Evolutionary conservation across 2,113 vertebrate species (phyloP).

Genomic region (Silurus asotus): DNA sequence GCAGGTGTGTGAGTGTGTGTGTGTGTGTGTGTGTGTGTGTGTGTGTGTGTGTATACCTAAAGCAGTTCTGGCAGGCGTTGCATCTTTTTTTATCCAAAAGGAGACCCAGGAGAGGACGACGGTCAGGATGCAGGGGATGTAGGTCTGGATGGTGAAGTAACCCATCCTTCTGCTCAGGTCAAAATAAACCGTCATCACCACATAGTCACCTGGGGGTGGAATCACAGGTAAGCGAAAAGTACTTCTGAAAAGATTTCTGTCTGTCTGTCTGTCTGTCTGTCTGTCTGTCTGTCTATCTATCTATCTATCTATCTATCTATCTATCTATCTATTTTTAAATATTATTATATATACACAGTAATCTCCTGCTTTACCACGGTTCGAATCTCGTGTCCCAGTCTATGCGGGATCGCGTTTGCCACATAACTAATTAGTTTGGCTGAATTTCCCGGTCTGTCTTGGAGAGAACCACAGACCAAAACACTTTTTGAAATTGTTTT

Average conservation of each 20-base stretch:
- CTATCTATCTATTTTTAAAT: too few relatives aligned
- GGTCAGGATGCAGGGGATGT: slow-evolving; percentile 95
- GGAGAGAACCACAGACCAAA: too few relatives aligned
- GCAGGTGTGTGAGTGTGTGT: background rate
- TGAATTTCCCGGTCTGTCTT: too few relatives aligned
- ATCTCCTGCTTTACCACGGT: too few relatives aligned
- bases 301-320: too few relatives aligned
- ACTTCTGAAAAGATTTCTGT: background rate
- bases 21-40: slow-evolving; percentile 22
- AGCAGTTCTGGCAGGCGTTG: slow-evolving; percentile 93
- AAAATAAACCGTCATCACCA: slow-evolving; percentile 96
- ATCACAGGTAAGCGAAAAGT: background rate
- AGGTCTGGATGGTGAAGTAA: slow-evolving; percentile 97
- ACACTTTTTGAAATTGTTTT: too few relatives aligned
- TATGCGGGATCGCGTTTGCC: too few relatives aligned
- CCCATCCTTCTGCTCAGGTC: slow-evolving; percentile 95
- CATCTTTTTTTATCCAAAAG: slow-evolving; percentile 98
- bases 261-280: too few relatives aligned
- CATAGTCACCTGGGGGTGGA: slow-evolving; percentile 84
- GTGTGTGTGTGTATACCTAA: slow-evolving; percentile 77
- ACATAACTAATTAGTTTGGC: too few relatives aligned
- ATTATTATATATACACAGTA: too few relatives aligned
- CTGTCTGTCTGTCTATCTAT: too few relatives aligned
- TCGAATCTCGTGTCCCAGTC: too few relatives aligned
- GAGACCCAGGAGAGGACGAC: slow-evolving; percentile 98